These are phyloP conservation scores for Lasiurus cinereus DNA, from an alignment of 2,113 vertebrate genomes.

Conservation along the genomic window DNA sequence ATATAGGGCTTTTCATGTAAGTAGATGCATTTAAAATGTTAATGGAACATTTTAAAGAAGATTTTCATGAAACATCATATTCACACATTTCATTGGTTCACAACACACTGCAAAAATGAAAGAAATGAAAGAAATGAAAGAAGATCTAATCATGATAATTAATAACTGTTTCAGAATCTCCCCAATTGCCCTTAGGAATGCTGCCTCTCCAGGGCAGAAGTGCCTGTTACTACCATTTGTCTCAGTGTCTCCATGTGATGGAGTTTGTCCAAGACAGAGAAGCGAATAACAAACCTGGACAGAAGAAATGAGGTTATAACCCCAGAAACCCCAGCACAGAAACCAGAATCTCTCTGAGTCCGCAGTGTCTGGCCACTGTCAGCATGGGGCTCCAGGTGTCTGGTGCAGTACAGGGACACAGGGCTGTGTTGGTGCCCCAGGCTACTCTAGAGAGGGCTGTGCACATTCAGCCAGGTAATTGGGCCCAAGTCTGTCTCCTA, in stretches of 20 bases:
- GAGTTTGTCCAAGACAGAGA: neutral
- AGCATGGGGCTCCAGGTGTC: neutral
- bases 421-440: neutral
- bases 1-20: neutral
- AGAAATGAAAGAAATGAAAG: neutral
- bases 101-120: neutral
- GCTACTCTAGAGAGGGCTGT: neutral
- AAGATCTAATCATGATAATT: neutral
- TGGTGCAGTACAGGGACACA: neutral
- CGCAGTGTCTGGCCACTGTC: neutral
- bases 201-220: accelerated
- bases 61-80: neutral
- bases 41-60: too few relatives aligned
- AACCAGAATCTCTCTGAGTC: neutral
- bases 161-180: neutral
- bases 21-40: neutral
- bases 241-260: neutral
- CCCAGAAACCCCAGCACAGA: neutral
- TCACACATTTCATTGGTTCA: neutral
- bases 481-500: neutral
- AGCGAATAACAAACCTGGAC: neutral
- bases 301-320: neutral
- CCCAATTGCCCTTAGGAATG: neutral
- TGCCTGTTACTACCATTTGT: neutral
- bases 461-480: neutral